phyloP scores from a whole-genome alignment of 2,113 vertebrate genomes.

The Malurus alboscapulatus region DNA sequence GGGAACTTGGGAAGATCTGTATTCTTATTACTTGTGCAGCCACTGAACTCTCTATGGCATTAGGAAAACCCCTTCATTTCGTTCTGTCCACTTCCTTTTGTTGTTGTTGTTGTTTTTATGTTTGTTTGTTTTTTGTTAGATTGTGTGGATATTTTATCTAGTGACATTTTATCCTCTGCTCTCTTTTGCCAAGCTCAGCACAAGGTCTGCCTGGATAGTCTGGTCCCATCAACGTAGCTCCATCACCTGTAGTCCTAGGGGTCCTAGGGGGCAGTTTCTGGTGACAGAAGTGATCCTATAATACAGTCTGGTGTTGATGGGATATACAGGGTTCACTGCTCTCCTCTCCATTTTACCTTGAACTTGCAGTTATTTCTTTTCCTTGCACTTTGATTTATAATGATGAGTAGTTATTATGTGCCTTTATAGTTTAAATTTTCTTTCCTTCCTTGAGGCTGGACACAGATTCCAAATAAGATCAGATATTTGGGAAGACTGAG shows the following conservation, averaged over 20 bases:
- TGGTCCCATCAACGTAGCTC: background rate
- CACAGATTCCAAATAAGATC: background rate
- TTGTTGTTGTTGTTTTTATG: too few relatives aligned
- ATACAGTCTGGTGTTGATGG: background rate
- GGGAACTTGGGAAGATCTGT: background rate
- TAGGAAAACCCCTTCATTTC: background rate
- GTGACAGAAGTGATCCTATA: background rate
- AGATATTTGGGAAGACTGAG: background rate
- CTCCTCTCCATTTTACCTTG: background rate
- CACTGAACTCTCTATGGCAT: background rate
- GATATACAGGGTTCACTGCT: background rate
- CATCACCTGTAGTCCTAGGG: background rate
- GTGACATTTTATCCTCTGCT: background rate
- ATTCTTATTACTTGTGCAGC: background rate
- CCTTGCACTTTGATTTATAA: background rate
- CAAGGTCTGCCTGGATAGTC: background rate
- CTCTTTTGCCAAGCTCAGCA: background rate
- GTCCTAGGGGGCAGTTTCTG: background rate
- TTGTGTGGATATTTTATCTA: background rate
- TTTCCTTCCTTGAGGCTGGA: background rate
- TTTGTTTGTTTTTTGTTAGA: too few relatives aligned
- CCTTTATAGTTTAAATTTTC: background rate
- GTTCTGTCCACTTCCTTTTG: background rate
- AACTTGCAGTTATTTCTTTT: background rate
- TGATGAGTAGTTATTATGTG: background rate